Base-by-base conservation (phyloP, 2,888 invertebrate species). In the Zhuqinia jingwanae region DNA sequence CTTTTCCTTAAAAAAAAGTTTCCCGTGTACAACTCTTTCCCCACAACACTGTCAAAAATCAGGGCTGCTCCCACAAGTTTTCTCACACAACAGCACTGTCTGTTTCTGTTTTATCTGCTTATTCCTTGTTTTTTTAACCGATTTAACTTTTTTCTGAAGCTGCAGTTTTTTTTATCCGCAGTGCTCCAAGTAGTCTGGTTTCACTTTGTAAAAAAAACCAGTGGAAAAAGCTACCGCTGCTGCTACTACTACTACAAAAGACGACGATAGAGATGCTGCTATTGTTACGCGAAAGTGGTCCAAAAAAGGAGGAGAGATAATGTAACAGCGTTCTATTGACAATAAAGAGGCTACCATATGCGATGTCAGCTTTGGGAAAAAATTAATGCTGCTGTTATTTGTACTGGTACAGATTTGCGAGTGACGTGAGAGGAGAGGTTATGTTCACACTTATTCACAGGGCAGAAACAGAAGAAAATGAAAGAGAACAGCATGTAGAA, bases 261-360 rank as follows among this genome's bases (percentile, higher is more conserved):
- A 85, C 42, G 87, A 80, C 22, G 60, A 63, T 42, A 50, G 36
- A 77, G 42, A 60, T 60, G 60, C 22, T 20, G 20, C 13, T 73
- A 25, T 30, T 13, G 15, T 30, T 63, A 30, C 30, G 1, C 68
- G 76, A 53, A 87, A 73, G 87, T 86, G 87, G 88, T 88, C 87
- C 87, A 89, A 17, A 75, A 15, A 22, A 2, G n/a, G 13, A 25
- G 5, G 70, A 87, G 20, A 77, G 87, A 89, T 78, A 88, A 75
- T 10, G 53, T 75, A 11, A 25, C n/a, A 10, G 20, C 73, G n/a
- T 78, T 42, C 17, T 30, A n/a, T 75, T 56, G 56, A 36, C 75
- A 75, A 75, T 75, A 75, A 84, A 77, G 84, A 77, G 56, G 45
- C 68, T 53, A 65, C 84, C 77, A 84, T 77, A 84, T 84, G 77